Conservation (phyloP, 2,797 vertebrate genomes). For the Neosilurus hyrtlii region DNA sequence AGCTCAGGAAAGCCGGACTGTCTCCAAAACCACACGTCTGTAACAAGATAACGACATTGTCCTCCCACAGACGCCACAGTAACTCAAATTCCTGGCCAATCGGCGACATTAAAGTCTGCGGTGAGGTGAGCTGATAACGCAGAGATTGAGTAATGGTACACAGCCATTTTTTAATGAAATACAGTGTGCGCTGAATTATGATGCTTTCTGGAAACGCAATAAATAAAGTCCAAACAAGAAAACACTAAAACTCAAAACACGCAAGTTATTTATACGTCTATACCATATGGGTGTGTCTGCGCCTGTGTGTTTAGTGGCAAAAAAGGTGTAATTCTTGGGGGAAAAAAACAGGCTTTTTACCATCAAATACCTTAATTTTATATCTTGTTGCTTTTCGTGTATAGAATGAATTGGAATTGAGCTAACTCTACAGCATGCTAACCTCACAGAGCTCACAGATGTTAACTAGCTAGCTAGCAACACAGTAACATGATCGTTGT, state of each 20-base stretch:
- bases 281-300: background rate
- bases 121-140: conserved; percentile 41
- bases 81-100: conserved; percentile 38
- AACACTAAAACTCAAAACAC: background rate
- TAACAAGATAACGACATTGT: conserved; percentile 53
- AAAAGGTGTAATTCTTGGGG: no score
- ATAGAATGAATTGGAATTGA: no score
- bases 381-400: no score
- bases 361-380: no score
- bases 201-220: conserved; percentile 26
- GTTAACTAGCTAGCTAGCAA: no score
- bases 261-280: background rate
- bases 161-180: conserved; percentile 43
- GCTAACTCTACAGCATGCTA: no score
- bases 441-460: no score
- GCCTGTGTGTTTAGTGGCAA: background rate
- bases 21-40: conserved; percentile 44
- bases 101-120: conserved; percentile 42
- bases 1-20: conserved; percentile 38
- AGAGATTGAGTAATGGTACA: conserved; percentile 48
- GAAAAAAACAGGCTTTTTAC: no score
- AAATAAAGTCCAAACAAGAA: background rate
- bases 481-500: no score
- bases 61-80: conserved; percentile 44
- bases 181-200: conserved; percentile 41